Percentiles rank a stretch among this genome's conserved stretches.
Conservation (phyloP, 1,140 invertebrate genomes). For the Sarcophaga peregrina region DNA sequence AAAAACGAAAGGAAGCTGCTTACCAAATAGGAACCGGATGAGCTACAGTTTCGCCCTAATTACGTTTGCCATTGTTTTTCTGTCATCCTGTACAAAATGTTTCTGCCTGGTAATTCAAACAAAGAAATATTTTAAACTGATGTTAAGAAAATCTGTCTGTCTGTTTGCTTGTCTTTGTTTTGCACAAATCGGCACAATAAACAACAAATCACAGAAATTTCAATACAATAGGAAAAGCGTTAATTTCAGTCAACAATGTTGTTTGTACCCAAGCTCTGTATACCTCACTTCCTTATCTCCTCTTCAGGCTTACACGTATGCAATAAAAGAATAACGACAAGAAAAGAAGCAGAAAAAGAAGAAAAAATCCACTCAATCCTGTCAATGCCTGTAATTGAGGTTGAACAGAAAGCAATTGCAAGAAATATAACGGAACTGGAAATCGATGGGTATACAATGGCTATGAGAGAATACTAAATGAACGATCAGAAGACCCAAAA, state of each 20-base stretch:
- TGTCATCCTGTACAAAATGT: neutral
- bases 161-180: neutral
- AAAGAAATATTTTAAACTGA: neutral
- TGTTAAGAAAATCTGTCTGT: neutral
- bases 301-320: neutral
- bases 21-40: conserved; percentile 10
- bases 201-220: conserved; percentile 26
- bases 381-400: conserved; percentile 35
- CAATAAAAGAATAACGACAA: too few relatives aligned
- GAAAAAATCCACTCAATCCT: conserved; percentile 26
- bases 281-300: conserved; percentile 1
- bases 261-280: too few relatives aligned
- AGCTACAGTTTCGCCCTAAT: conserved; percentile 32
- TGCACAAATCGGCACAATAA: conserved; percentile 1
- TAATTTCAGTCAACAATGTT: neutral
- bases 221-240: conserved; percentile 25
- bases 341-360: neutral
- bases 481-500: too few relatives aligned
- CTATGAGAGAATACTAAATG: too few relatives aligned
- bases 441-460: too few relatives aligned
- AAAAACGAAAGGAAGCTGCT: too few relatives aligned
- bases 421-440: neutral
- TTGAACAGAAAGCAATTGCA: conserved; percentile 13
- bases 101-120: neutral
- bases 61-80: conserved; percentile 31